Percentiles rank a stretch among this genome's conserved stretches.
Evolutionary conservation across 2,797 vertebrate genomes (phyloP).

Genomic region (Sardinella longiceps): DNA sequence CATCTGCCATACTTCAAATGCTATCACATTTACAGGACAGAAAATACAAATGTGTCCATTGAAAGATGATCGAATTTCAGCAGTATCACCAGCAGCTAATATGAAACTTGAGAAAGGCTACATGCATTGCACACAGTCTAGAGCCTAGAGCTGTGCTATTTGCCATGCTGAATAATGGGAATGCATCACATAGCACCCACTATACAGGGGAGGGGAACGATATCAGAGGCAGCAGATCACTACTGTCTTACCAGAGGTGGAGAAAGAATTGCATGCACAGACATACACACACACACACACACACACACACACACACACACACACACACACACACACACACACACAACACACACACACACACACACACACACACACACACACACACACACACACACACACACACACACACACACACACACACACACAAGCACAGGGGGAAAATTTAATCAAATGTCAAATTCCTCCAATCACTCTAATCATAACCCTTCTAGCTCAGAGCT

Average conservation of each 20-base stretch:
- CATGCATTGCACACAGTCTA: neutral
- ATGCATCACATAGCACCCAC: neutral
- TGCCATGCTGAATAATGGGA: neutral
- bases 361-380: neutral
- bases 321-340: neutral
- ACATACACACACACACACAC: neutral
- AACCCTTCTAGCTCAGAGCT: neutral
- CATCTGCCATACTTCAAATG: too few relatives aligned
- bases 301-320: neutral
- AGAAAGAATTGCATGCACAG: too few relatives aligned
- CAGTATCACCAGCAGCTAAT: neutral
- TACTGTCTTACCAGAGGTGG: too few relatives aligned
- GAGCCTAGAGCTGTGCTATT: neutral
- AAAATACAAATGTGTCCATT: neutral
- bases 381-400: conserved; percentile 8
- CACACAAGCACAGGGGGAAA: neutral
- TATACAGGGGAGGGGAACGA: too few relatives aligned
- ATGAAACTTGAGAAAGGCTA: neutral
- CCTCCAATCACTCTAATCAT: neutral
- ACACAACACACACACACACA: neutral
- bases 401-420: conserved; percentile 8
- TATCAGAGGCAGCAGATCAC: too few relatives aligned
- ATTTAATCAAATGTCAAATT: neutral
- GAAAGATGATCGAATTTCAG: neutral
- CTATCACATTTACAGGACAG: too few relatives aligned